Base-by-base conservation (phyloP, 2,797 vertebrate species). In the Tangara arthus region DNA sequence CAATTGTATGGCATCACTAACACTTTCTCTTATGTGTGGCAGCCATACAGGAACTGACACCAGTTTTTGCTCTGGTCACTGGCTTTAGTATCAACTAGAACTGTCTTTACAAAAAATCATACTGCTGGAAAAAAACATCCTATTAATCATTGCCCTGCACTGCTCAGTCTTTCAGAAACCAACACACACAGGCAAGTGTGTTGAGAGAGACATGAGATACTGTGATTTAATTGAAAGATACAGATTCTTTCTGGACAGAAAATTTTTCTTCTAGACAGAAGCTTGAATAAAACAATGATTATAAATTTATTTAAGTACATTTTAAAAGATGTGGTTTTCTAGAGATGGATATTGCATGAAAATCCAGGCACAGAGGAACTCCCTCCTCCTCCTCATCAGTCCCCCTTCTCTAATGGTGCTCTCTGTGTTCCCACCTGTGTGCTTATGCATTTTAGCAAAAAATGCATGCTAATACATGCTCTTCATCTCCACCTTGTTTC, bases 1-100 rank as follows among this genome's bases (percentile, higher is more conserved):
- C 22, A 30, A 26, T 11, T 3, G 0, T 15, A 39, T 0, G 3
- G 53, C 41, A 47, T 50, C 34, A 39, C 8, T 60, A 69, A 81
- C 9, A 17, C 11, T 68, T 77, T 35, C 7, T 2, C 9, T 46
- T 37, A 39, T 2, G 3, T 30, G 41, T 11, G 17, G 30, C 50
- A 82, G 30, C 34, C 68, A 72, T 77, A 87, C 6, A 61, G 35
- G 34, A 92, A 49, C 2, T 50, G 20, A 53, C 11, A 79, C 12
- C 19, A 66, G 7, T 55, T 56, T 34, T 87, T 85, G n/a, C 39
- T 85, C 71, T 81, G 47, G 47, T 71, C 64, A 75, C 18, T 59
- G 56, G 44, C 34, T 68, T 64, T 78, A 70, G 69, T 19, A 88
- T 44, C 28, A 68, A 16, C 34, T n/a, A 64, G 32, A 39, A 63